Evolutionary conservation across 2,888 invertebrate species (phyloP).

Genomic region (Piscicola geometra): DNA sequence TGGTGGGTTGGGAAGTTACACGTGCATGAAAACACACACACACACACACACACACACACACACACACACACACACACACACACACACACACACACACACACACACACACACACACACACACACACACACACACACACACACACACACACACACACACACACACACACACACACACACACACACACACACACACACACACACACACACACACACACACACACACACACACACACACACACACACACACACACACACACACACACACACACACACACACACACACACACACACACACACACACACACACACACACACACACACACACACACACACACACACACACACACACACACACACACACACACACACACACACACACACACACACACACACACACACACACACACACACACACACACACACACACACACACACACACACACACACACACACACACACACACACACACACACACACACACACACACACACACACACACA

Average conservation of each 20-base stretch:
- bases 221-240: constrained; percentile 21
- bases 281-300: constrained; percentile 13
- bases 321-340: constrained; percentile 16
- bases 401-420: constrained; percentile 28
- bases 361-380: constrained; percentile 12
- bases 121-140: constrained; percentile 34
- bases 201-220: constrained; percentile 15
- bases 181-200: constrained; percentile 15
- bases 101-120: constrained; percentile 32
- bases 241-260: constrained; percentile 21
- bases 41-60: constrained; percentile 13
- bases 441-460: constrained; percentile 15
- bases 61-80: constrained; percentile 9
- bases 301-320: constrained; percentile 22
- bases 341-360: constrained; percentile 15
- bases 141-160: constrained; percentile 35
- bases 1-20: constrained; percentile 20
- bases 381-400: constrained; percentile 11
- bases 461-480: constrained; percentile 13
- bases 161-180: constrained; percentile 32
- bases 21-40: background rate
- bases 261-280: constrained; percentile 21
- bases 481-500: constrained; percentile 6
- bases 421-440: constrained; percentile 32
- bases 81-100: constrained; percentile 21